Evolutionary conservation across 92 coral and sea anemone species (phyloP), one percentile per base, ranked within the genome.

Genomic region (Palythoa caribaeorum): DNA sequence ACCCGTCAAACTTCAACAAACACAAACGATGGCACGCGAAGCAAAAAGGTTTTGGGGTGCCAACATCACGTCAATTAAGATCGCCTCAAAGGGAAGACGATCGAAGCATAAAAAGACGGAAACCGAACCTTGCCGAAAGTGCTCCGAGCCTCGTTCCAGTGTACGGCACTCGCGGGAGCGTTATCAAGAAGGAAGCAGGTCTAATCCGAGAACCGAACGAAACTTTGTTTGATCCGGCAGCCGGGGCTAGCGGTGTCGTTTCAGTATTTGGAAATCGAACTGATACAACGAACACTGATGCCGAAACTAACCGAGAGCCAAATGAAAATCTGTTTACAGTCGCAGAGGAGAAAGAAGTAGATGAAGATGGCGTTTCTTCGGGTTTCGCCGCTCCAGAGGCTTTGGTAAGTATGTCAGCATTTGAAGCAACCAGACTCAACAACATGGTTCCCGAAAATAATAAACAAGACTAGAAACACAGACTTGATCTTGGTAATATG

Each of bases 21-120:
- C 99, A 97, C 89, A 97, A 97, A 80, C 90, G 98, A n/a, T 97
- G 98, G 96, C 99, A 97, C 73, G 90, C 92, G 5, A 97, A 97
- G 55, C 97, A 94, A 77, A 94, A 89, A 38, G 94, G 92, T 21
- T 88, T 84, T 37, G 92, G 94, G 16, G 90, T 80, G 37, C 90
- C 87, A 63, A 76, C 92, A 11, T 77, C 87, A 28, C 92, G 90
- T 62, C 91, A 76, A 47, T 40, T 70, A 4, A 88, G 80, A 66
- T 28, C 87, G 4, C 51, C 91, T 78, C 73, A 65, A 53, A 72
- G 80, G 8, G 88, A 81, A 13, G 81, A 71, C 2, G 75, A 85
- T 47, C 86, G 86, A 17, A 66, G 60, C 54, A 71, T 48, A n/a
- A 81, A 81, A 66, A 76, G 86, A 66, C 39, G 86, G 38, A 81